A percentile compares a stretch with the other conserved stretches of the same genome.
Conservation (phyloP, 1,140 invertebrate species). For the Teleopsis dalmanni region DNA sequence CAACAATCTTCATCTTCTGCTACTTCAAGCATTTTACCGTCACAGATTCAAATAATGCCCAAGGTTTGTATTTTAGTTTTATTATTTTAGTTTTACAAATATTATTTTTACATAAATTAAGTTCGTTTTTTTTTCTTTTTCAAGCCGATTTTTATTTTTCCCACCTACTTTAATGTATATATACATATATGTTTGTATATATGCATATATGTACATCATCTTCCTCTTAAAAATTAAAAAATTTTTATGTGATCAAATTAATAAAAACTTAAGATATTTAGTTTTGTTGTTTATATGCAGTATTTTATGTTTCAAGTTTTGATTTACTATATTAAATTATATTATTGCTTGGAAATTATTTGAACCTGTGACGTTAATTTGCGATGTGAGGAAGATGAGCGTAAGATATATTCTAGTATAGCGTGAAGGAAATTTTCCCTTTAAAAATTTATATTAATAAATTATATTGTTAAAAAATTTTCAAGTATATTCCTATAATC, state of each 20-base stretch:
- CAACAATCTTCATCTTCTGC: slow-evolving; percentile 11
- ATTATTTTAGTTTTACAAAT: slow-evolving; percentile 18
- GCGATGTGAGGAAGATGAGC: slow-evolving; percentile 16
- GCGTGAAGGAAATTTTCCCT: slow-evolving; percentile 10
- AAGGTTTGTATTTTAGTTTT: slow-evolving; percentile 43
- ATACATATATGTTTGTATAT: too few relatives aligned
- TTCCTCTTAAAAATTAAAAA: slow-evolving; percentile 1
- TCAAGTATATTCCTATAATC: too few relatives aligned
- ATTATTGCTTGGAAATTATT: slow-evolving; percentile 11
- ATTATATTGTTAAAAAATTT: too few relatives aligned
- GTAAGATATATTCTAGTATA: slow-evolving; percentile 8
- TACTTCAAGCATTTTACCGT: slow-evolving; percentile 21
- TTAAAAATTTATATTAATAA: neutral
- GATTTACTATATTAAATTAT: neutral
- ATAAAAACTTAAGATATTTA: neutral
- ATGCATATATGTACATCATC: slow-evolving; percentile 4
- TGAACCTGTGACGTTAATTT: slow-evolving; percentile 39
- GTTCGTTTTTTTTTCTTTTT: neutral
- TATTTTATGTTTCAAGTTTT: neutral
- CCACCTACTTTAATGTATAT: too few relatives aligned
- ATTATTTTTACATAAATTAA: neutral
- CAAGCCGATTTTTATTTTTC: too few relatives aligned
- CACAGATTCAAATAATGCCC: slow-evolving; percentile 44
- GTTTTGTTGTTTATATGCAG: neutral
- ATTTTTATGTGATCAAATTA: too few relatives aligned